Evolutionary conservation across 2,888 invertebrate species (phyloP).

Genomic region (Elaeidobius kamerunicus): DNA sequence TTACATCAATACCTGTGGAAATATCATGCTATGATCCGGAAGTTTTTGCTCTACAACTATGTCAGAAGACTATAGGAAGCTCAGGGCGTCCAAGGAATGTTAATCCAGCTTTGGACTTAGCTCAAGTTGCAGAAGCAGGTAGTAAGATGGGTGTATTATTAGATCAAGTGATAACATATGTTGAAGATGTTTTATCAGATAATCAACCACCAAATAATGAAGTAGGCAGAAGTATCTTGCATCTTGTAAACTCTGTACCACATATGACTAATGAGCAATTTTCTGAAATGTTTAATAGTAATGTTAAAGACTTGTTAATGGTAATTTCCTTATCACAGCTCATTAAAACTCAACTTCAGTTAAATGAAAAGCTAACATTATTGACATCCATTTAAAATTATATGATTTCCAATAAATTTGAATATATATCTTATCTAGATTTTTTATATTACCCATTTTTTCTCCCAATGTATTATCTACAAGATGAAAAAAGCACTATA

Average conservation of each 20-base stretch:
- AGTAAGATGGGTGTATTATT: constrained; percentile 71
- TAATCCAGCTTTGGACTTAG: constrained; percentile 56
- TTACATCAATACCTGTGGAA: constrained; percentile 90
- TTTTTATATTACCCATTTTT: no score
- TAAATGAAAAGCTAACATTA: constrained; percentile 93
- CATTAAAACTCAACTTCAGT: constrained; percentile 92
- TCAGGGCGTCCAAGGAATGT: constrained; percentile 48
- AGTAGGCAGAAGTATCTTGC: constrained; percentile 85
- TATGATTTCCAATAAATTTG: neutral
- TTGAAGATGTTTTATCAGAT: constrained; percentile 88
- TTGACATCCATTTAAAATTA: constrained; percentile 63
- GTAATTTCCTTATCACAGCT: constrained; percentile 93
- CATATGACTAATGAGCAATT: constrained; percentile 88
- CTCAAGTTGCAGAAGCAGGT: constrained; percentile 85
- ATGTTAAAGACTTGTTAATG: constrained; percentile 97
- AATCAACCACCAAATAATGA: constrained; percentile 76
- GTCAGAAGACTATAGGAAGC: constrained; percentile 75
- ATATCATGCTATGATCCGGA: constrained; percentile 91
- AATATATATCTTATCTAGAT: no score
- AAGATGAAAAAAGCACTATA: no score
- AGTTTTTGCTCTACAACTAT: constrained; percentile 74
- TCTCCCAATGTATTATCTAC: no score
- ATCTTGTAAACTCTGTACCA: constrained; percentile 89
- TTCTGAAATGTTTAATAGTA: constrained; percentile 92
- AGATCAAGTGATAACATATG: constrained; percentile 78